Evolutionary conservation across 1,140 invertebrate genomes (phyloP), one percentile per base, ranked within the genome.

Genomic region (Stegodyphus mimosarum): DNA sequence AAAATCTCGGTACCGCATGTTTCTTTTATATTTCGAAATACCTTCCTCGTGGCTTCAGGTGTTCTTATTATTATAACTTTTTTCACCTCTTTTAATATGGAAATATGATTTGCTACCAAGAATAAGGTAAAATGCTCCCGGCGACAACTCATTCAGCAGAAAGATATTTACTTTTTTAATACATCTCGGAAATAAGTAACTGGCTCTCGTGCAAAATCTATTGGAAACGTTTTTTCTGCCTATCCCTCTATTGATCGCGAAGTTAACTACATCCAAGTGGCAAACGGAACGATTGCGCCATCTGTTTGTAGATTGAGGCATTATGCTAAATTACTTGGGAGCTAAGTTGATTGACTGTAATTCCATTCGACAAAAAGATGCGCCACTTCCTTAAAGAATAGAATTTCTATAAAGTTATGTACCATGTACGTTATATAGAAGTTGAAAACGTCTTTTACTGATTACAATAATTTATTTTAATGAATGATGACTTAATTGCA

Each of bases 1-100:
- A 33, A 33, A 33, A 33, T 33, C 69, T 71, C 78, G 17, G 78
- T 69, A 72, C 69, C 78, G 53, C 64, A 81, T 72, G 63, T 63
- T 81, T 69, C 69, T 72, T 81, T 81, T 72, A 81, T 71, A 72
- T 50, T 49, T 33, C n/a, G 69, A 60, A 72, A 60, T 9, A 52
- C 70, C 50, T 81, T 63, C 33, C 69, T 33, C 33, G 9, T 63
- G 78, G 52, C 69, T 81, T 72, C 67, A 81, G 78, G 78, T 81
- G 78, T 81, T 81, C 69, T 71, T 81, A 81, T 81, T 81, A 60
- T 81, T 63, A 64, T 64, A 81, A 72, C 78, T 81, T 81, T 81
- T 81, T 72, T 81, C 33, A 18, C 53, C 52, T 51, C 48, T 81
- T 81, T 72, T 80, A 80, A 80, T 80, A 81, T 81, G 69, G 78